Conservation (phyloP, 2,888 invertebrate species). For the Endotricha flammealis region DNA sequence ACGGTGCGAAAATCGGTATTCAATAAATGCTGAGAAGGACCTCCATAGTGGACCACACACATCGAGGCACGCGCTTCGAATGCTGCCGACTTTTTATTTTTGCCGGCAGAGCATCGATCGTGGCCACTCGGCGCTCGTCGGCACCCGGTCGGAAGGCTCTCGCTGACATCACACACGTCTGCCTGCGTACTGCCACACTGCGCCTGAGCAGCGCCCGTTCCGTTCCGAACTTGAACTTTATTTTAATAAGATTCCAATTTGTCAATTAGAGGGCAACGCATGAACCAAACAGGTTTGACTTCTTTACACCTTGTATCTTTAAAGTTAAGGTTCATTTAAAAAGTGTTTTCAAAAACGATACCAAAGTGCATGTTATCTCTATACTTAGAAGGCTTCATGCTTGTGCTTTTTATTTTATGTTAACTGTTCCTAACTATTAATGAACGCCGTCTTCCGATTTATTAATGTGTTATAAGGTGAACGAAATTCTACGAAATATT, state of each 20-base stretch:
- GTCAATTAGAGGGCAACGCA: slow-evolving; percentile 81
- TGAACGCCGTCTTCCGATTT: too few species aligned
- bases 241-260: slow-evolving; percentile 85
- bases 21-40: slow-evolving; percentile 69
- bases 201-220: slow-evolving; percentile 38
- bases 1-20: slow-evolving; percentile 66
- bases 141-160: slow-evolving; percentile 58
- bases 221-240: slow-evolving; percentile 75
- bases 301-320: slow-evolving; percentile 65
- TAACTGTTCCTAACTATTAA: slow-evolving; percentile 3
- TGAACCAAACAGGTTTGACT: slow-evolving; percentile 70
- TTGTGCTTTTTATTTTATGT: background rate
- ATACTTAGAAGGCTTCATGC: background rate
- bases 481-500: too few species aligned
- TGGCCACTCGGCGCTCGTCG: slow-evolving; percentile 60
- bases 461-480: too few species aligned
- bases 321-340: slow-evolving; percentile 46
- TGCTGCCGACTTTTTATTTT: slow-evolving; percentile 74
- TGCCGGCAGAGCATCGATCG: slow-evolving; percentile 52
- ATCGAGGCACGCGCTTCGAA: slow-evolving; percentile 86
- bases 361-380: slow-evolving; percentile 21
- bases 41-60: slow-evolving; percentile 83
- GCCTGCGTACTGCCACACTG: slow-evolving; percentile 51
- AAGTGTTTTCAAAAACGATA: slow-evolving; percentile 39
- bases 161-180: slow-evolving; percentile 53